Evolutionary conservation across 2,888 invertebrate species (phyloP), one percentile per base, ranked within the genome.

Genomic region (Erebia epiphron): DNA sequence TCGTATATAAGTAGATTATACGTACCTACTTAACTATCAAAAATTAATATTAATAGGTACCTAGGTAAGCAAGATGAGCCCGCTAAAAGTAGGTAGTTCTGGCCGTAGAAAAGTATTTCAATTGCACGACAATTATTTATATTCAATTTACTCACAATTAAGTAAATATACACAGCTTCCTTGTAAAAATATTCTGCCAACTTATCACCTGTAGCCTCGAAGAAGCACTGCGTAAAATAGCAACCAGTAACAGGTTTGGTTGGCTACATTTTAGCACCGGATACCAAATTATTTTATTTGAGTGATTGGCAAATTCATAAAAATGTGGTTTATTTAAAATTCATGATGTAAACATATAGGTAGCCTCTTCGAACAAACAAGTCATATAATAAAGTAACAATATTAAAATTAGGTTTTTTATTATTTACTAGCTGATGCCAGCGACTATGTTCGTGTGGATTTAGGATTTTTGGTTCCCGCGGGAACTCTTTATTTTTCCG

Each of bases 241-340:
- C 13, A 46, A 11, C 41, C 14, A 9, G 13, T 57, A 74, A 74
- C 78, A 83, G 81, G 80, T 83, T 78, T 77, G 75, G 80, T 78
- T 77, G 75, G 80, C 70, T 79, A 79, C 79, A 71, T 41, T 60
- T 67, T 46, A 69, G 62, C 54, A 65, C n/a, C 52, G 64, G 68
- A 68, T 68, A 56, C 21, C 71, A 68, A 66, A 60, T 63, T 61
- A 35, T 35, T 64, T 50, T 68, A 61, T 41, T 52, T 65, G 58
- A n/a, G n/a, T n/a, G 58, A 60, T n/a, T 60, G 35, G 41, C n/a
- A 60, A 60, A 60, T 60, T 16, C 21, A 56, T 21, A 56, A 56
- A 56, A 21, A 56, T 56, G 56, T 56, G 56, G 21, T 21, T 56
- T 21, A 21, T 56, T 35, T 13, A 21, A 56, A 21, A 52, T 52